These are phyloP conservation scores for Endotricha flammealis DNA, from an alignment of 2,888 invertebrate genomes.

Conservation along the genomic window DNA sequence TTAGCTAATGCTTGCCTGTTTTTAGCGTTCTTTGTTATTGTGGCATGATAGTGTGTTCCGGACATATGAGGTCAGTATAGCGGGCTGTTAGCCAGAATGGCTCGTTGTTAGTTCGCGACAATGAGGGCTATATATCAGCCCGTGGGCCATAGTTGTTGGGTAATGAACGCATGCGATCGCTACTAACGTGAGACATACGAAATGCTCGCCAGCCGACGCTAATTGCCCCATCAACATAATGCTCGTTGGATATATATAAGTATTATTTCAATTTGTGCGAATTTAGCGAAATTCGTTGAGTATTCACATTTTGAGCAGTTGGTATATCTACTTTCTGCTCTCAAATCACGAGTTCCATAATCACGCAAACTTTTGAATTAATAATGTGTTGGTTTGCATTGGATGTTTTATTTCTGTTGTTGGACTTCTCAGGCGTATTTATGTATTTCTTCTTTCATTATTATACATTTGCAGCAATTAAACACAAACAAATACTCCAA, in stretches of 20 bases:
- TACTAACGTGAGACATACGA: slow-evolving; percentile 32
- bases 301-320: too few relatives aligned
- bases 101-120: slow-evolving; percentile 64
- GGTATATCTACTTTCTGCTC: too few relatives aligned
- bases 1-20: slow-evolving; percentile 11
- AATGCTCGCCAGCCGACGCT: slow-evolving; percentile 34
- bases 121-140: slow-evolving; percentile 61
- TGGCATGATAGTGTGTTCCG: slow-evolving; percentile 20
- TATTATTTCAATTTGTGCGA: slow-evolving; percentile 5
- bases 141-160: slow-evolving; percentile 33
- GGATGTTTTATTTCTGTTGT: too few relatives aligned
- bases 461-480: too few relatives aligned
- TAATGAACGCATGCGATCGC: slow-evolving; percentile 42
- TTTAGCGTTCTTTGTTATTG: slow-evolving; percentile 16
- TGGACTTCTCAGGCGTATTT: too few relatives aligned
- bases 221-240: slow-evolving; percentile 40
- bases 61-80: slow-evolving; percentile 50
- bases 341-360: too few relatives aligned
- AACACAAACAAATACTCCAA: too few relatives aligned
- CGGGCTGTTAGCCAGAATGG: slow-evolving; percentile 59
- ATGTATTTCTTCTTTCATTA: too few relatives aligned
- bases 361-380: too few relatives aligned
- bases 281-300: neutral
- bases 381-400: too few relatives aligned
- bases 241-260: slow-evolving; percentile 8